Conservation (phyloP, 2,797 vertebrate species). For the Neostethus bicornis region DNA sequence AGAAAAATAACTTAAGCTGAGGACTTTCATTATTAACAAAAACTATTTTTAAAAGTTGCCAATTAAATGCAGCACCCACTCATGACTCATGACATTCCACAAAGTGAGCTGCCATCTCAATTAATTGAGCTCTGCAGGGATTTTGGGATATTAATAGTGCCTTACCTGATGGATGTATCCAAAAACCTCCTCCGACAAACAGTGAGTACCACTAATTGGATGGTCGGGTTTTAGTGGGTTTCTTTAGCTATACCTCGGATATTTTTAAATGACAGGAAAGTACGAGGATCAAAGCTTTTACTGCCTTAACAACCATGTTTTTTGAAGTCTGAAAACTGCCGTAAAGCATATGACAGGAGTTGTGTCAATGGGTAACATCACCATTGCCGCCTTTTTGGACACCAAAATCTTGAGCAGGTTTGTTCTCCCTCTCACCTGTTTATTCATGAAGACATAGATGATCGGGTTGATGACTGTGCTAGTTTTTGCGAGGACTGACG, state of each 20-base stretch:
- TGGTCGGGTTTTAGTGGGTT: slow-evolving; percentile 3
- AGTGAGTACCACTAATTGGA: neutral
- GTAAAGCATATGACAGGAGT: neutral
- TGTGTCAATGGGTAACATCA: slow-evolving; percentile 7
- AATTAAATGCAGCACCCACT: slow-evolving; percentile 18
- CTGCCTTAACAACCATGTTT: no score
- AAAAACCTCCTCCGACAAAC: slow-evolving; percentile 4
- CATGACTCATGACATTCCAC: slow-evolving; percentile 28
- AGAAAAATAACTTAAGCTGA: slow-evolving; percentile 9
- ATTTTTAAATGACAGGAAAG: neutral
- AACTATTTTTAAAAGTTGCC: slow-evolving; percentile 1
- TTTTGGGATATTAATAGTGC: slow-evolving; percentile 28
- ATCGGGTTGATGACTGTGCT: slow-evolving; percentile 86
- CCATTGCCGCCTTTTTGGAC: slow-evolving; percentile 4
- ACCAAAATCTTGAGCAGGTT: no score
- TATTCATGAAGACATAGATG: slow-evolving; percentile 87
- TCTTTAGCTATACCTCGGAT: neutral
- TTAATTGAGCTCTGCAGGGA: slow-evolving; percentile 19
- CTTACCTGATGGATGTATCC: slow-evolving; percentile 1
- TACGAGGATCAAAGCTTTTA: neutral
- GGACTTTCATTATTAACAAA: neutral
- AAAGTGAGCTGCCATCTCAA: slow-evolving; percentile 6
- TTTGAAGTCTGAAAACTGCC: no score
- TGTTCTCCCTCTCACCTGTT: slow-evolving; percentile 59
- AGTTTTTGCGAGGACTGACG: slow-evolving; percentile 84